phyloP scores from a whole-genome alignment of 2,113 vertebrate species.

The Sinocyclocheilus anophthalmus region DNA sequence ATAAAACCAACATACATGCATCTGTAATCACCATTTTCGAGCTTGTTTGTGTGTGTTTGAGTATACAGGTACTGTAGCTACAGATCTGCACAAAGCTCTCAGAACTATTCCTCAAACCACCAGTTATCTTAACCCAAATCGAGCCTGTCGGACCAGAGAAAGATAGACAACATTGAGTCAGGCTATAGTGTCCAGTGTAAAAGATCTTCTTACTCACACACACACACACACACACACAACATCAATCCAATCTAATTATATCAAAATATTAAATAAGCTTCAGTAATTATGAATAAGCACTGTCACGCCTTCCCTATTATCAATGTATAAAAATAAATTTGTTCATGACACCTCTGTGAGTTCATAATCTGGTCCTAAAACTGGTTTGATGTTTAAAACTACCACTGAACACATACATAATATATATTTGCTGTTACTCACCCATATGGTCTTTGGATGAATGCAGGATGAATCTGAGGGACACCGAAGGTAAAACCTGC shows the following conservation, averaged over 20 bases:
- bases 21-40: constrained; percentile 98
- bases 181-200: constrained; percentile 76
- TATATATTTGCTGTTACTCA: constrained; percentile 73
- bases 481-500: constrained; percentile 98
- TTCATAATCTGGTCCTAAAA: not conserved
- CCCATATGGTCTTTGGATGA: constrained; percentile 99
- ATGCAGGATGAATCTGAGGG: constrained; percentile 97
- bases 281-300: constrained; percentile 21
- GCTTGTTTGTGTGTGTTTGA: constrained; percentile 95
- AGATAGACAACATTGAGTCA: constrained; percentile 98
- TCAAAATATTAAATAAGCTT: constrained; percentile 9
- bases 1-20: constrained; percentile 92
- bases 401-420: not conserved
- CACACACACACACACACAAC: constrained; percentile 53
- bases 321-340: not conserved
- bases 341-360: not conserved
- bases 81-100: constrained; percentile 89
- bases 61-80: constrained; percentile 87
- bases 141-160: constrained; percentile 99
- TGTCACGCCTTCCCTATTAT: not conserved
- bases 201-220: constrained; percentile 60
- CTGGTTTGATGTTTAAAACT: not conserved
- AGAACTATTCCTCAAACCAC: constrained; percentile 98
- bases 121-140: constrained; percentile 98
- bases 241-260: constrained; percentile 5